Evolutionary conservation across 1,140 invertebrate genomes (phyloP), one percentile per base, ranked within the genome.

Genomic region (Sipha flava): DNA sequence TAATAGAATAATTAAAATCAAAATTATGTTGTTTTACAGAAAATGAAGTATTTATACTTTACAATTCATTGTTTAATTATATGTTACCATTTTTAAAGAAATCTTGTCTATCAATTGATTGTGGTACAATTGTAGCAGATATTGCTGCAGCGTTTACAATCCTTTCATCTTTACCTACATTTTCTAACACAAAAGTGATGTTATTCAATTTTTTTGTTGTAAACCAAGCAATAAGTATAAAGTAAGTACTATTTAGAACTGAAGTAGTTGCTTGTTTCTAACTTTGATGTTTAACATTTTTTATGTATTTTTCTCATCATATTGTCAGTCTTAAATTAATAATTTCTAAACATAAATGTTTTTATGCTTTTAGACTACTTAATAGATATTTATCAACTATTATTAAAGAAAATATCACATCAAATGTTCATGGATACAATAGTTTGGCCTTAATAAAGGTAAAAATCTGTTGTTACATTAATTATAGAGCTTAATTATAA

Each of bases 141-240:
- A 77, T 77, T 37, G 52, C 40, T 16, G 73, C 52, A 10, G 3
- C 14, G 29, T 59, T 77, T 26, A 77, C 73, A 26, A 37, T 57
- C 26, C 34, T 77, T 26, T 77, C 73, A 57, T 54, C 49, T 43
- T 7, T 59, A 12, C 49, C 34, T n/a, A 34, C 73, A 40, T 77
- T 59, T 59, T 77, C 52, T 29, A 10, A 59, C 3, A 77, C 73
- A 16, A 77, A 77, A 57, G 73, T 77, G 10, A 16, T 77, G 31
- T 40, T 77, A 54, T 77, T 77, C 18, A 77, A 77, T 54, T 77
- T 57, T 77, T 59, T 77, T 43, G 73, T 77, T 57, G 34, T 77
- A 10, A 77, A 77, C 21, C 73, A 77, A 77, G 73, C 34, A 57
- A 77, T 77, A 26, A 77, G 23, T 29, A 59, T 77, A 10, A 77